Conservation (phyloP, 1,140 invertebrate species). For the Nomia melanderi region DNA sequence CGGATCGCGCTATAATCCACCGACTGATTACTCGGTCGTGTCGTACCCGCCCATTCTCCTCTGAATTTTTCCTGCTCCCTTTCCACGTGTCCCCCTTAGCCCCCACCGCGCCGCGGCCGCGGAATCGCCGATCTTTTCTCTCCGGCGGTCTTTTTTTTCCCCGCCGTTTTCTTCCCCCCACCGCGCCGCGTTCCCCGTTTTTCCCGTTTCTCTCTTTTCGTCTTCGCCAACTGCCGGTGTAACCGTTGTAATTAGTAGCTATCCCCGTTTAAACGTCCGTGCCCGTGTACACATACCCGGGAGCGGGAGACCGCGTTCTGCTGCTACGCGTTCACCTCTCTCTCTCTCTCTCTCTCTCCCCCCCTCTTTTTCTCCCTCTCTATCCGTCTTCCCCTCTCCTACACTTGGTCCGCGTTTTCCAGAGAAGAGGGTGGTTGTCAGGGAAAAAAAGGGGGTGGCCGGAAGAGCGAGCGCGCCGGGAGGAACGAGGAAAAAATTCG, state of each 20-base stretch:
- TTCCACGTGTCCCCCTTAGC: constrained; percentile 40
- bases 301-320: constrained; percentile 11
- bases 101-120: not conserved
- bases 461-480: constrained; percentile 33
- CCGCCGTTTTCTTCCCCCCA: no score
- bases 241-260: constrained; percentile 68
- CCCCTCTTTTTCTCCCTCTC: not conserved
- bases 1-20: constrained; percentile 55
- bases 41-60: constrained; percentile 62
- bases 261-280: constrained; percentile 65
- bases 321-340: no score
- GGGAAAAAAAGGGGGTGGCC: constrained; percentile 10
- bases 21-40: constrained; percentile 64
- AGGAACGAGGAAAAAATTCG: not conserved
- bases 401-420: not conserved
- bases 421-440: constrained; percentile 21
- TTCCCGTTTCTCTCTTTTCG: no score
- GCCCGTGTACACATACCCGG: constrained; percentile 39
- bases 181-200: not conserved
- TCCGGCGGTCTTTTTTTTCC: no score
- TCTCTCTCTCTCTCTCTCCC: no score
- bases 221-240: constrained; percentile 53
- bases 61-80: constrained; percentile 64
- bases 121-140: constrained; percentile 55
- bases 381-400: not conserved